Base-by-base conservation (phyloP, 2,888 invertebrate species). In the Aleiodes leptofemur region DNA sequence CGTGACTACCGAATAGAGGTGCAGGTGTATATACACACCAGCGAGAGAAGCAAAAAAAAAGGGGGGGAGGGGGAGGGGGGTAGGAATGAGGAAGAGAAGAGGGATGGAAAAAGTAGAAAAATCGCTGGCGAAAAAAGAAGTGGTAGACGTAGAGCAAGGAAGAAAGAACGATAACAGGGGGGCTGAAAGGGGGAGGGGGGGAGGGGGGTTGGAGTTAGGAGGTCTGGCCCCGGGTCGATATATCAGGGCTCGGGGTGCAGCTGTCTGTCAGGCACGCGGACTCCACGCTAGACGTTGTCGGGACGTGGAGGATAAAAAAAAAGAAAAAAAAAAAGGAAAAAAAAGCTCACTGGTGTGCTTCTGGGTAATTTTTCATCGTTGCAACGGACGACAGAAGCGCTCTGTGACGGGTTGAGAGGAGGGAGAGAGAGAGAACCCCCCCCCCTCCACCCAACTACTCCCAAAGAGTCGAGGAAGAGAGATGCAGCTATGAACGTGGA, bases 361-460 rank as follows among this genome's bases (percentile, higher is more conserved):
- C 87, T 85, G 86, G 87, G 87, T 87, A 88, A 88, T 88, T 88
- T 88, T 88, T 88, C 88, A 88, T 88, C 87, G 86, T 86, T 87
- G 86, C 87, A 85, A 82, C 85, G 84, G 82, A 83, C 84, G 86
- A 86, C 86, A 86, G 85, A 84, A 85, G 83, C 84, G 85, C 81
- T 1, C 83, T 80, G 81, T 82, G 83, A 83, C 82, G 81, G 79
- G 38, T 16, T 23, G 23, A 23, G 23, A 48, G 23, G 73, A 69
- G 77, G 83, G 2, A 23, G 23, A 23, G 23, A 23, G 23, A 23
- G 23, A 23, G 2, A 1, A 23, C 23, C 23, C 23, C 23, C 23
- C 23, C 23, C 23, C 23, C 23, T 23, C 23, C 23, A 83, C 82
- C 83, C 79, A 69, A 77, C 77, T 77, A 76, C 50, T 66, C 57